phyloP scores from a whole-genome alignment of 2,888 invertebrate genomes.

The Monoplex corrugatus region DNA sequence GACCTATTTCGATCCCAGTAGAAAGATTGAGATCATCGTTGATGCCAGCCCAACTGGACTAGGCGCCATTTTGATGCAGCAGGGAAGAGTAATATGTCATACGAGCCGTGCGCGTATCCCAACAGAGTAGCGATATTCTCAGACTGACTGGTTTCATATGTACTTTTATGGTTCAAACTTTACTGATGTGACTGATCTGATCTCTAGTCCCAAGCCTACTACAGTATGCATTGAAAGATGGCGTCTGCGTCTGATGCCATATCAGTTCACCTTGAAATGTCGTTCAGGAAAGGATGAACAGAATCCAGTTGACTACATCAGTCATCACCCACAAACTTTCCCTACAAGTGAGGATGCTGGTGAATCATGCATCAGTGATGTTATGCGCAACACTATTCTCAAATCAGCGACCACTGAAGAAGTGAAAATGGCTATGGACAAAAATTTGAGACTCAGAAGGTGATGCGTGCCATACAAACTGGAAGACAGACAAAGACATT shows the following conservation, averaged over 20 bases:
- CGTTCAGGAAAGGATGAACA: conserved; percentile 58
- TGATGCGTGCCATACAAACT: conserved; percentile 54
- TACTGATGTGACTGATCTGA: background rate
- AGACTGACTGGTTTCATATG: conserved; percentile 60
- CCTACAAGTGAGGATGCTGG: conserved; percentile 50
- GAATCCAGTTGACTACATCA: conserved; percentile 49
- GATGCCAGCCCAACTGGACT: conserved; percentile 18
- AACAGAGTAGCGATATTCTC: conserved; percentile 42
- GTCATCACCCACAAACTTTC: conserved; percentile 58
- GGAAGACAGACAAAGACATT: conserved; percentile 44
- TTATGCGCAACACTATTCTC: conserved; percentile 54
- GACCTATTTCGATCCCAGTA: conserved; percentile 59
- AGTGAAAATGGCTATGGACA: conserved; percentile 51
- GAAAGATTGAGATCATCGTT: conserved; percentile 55
- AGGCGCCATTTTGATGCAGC: conserved; percentile 26
- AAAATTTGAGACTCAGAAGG: conserved; percentile 49
- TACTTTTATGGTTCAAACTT: conserved; percentile 63
- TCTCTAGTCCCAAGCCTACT: conserved; percentile 61
- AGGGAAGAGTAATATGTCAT: background rate
- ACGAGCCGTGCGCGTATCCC: background rate
- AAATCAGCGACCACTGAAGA: conserved; percentile 58
- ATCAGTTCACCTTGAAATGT: conserved; percentile 57
- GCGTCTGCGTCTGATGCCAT: conserved; percentile 59
- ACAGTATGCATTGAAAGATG: conserved; percentile 60
- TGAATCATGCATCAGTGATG: conserved; percentile 56